Percentiles rank a stretch among this genome's conserved stretches.
These are phyloP conservation scores for Oasisia sp. DNA, from an alignment of 2,888 invertebrate genomes.

Conservation along the genomic window DNA sequence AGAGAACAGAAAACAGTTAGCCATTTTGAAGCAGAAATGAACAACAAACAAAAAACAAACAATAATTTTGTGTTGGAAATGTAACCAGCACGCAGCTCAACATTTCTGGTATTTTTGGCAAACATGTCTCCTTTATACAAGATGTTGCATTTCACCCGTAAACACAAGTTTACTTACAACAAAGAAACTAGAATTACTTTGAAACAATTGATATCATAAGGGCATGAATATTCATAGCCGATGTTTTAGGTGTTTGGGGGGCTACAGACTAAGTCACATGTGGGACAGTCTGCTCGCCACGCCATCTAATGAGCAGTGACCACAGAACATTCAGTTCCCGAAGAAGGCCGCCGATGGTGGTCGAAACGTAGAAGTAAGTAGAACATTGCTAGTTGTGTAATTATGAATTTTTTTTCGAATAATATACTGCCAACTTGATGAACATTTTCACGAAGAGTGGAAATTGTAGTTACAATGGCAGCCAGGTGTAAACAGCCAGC, in stretches of 20 bases:
- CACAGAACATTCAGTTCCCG: too few species aligned
- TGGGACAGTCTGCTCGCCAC: too few species aligned
- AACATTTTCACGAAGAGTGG: too few species aligned
- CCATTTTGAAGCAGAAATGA: not conserved
- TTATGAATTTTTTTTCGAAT: too few species aligned
- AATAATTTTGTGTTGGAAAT: not conserved
- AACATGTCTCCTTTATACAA: not conserved
- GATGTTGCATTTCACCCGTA: not conserved
- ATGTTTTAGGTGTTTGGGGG: not conserved
- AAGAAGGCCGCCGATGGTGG: too few species aligned
- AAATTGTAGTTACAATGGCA: not conserved
- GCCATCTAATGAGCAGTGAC: too few species aligned
- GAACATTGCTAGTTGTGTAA: too few species aligned
- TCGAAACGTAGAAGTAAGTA: too few species aligned
- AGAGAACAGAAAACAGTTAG: not conserved
- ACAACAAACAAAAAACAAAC: not conserved
- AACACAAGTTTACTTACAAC: not conserved
- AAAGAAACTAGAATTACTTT: not conserved
- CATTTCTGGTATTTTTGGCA: not conserved
- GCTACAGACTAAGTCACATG: too few species aligned
- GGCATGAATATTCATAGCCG: not conserved
- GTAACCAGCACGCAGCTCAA: not conserved
- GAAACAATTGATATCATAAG: not conserved
- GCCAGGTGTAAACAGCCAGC: not conserved
- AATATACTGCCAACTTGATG: too few species aligned